phyloP scores from a whole-genome alignment of 2,797 vertebrate species.

The Chiroxiphia lanceolata region DNA sequence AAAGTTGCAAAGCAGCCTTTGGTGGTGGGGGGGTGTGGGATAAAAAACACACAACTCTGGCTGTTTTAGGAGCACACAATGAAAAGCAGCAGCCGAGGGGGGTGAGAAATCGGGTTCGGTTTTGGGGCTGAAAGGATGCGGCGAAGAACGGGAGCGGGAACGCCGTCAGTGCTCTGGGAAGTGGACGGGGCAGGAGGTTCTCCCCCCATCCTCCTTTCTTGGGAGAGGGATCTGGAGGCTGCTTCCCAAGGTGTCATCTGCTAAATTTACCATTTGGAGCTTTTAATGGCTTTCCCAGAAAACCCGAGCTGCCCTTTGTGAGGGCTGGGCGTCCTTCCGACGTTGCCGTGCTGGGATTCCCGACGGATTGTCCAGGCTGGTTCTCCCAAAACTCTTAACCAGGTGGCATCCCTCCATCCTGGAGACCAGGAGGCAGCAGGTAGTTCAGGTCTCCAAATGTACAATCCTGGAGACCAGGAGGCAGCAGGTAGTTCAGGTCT shows the following conservation, averaged over 20 bases:
- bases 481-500: not conserved
- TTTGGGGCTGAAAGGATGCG: not conserved
- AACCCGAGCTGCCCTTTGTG: not conserved
- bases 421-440: not conserved
- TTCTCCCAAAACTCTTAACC: not conserved
- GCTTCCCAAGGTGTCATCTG: not conserved
- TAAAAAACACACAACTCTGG: not conserved
- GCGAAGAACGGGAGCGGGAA: not conserved
- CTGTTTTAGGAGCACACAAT: not conserved
- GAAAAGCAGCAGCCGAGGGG: not conserved
- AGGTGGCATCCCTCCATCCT: not conserved
- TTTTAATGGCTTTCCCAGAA: not conserved
- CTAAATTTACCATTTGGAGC: not conserved
- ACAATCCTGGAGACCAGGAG: not conserved
- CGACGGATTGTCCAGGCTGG: not conserved
- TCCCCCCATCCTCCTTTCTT: not conserved
- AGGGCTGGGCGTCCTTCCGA: not conserved
- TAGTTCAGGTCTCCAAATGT: not conserved
- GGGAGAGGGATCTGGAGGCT: not conserved
- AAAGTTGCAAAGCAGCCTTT: constrained; percentile 52
- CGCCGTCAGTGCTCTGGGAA: rapidly evolving
- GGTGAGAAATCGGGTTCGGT: no score
- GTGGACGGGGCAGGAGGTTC: not conserved
- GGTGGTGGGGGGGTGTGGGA: not conserved
- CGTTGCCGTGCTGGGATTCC: not conserved